Base-by-base conservation (phyloP, 2,797 vertebrate genomes). In the Threskiornis aethiopicus region DNA sequence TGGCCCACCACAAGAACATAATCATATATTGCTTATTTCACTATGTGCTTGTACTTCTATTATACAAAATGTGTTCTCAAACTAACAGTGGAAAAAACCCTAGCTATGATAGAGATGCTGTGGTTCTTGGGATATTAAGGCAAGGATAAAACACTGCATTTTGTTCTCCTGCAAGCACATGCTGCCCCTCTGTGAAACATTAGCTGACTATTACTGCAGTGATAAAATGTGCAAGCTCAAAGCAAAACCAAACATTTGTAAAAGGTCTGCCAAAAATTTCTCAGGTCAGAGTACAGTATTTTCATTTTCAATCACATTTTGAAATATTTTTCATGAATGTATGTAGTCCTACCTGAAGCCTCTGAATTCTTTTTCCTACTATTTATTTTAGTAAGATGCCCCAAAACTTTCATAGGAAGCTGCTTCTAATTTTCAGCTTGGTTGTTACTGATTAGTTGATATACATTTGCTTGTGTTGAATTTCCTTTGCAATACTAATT, bases 81-180 rank as follows among this genome's bases (percentile, higher is more conserved):
- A 58, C 39, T 1, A 11, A 7, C 25, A 10, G 14, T 2, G 39
- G 61, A n/a, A 20, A 5, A 10, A 22, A 8, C 6, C 22, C 2
- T 0, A 4, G 37, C 61, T 73, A 18, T 3, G 9, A 1, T 0
- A 5, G 28, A 21, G 35, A 3, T 8, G 55, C 25, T 16, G 22
- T 5, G 11, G 21, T 16, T 54, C 10, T 31, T 1, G 49, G 49
- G 26, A 28, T 24, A 0, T 2, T 13, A 15, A 13, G 67, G 80
- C 41, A 49, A 51, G 52, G 58, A 29, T n/a, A 16, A 67, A 76
- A 10, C 1, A 7, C 66, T 0, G 4, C 3, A 3, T 44, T 64
- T 39, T 11, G 42, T 14, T 31, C 11, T 31, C 79, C 89, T 31
- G 51, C 61, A 51, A 61, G 37, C 7, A 1, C 1, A 1, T 17